Base-by-base conservation (phyloP, 2,888 invertebrate species). In the Synergus itoensis region DNA sequence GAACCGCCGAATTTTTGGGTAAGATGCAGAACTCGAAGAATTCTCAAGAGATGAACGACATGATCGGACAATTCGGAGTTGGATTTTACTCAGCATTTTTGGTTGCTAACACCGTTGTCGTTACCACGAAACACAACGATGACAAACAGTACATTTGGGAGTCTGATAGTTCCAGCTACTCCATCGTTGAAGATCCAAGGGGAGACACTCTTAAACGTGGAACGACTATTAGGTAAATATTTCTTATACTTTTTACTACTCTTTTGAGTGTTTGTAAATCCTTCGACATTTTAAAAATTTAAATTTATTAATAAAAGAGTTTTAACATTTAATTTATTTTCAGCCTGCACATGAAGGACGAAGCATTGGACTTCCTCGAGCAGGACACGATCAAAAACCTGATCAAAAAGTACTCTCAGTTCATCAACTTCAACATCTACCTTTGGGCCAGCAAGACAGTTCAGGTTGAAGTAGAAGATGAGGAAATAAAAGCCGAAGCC, bases 21-120 rank as follows among this genome's bases (percentile, higher is more conserved):
- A 98, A 98, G 93, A 96, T 99, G 95, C 97, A 97, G 91, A 96
- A 96, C 83, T 88, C 87, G 0, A 90, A 92, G 0, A 93, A 93
- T 43, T 91, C 93, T 16, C 93, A 94, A 60, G 95, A 95, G 89
- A 73, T 73, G 73, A 73, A 73, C 36, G 73, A 73, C 28, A 97
- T 99, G 96, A 99, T 99, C 93, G 99, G 99, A 5, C 99, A 99
- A 93, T 99, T 99, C 93, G 99, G 99, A 91, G 99, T 99, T 85
- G 99, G 99, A 81, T 99, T 99, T 94, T 99, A 99, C 93, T 99
- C 99, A 0, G 96, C 99, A 3, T 99, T 99, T 94, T 94, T 93
- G 91, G 99, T 99, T 80, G 99, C 99, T 43, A 98, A 99, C 92
- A 95, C 96, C 88, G 99, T 99, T 67, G 95, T 98, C 75, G 99